Evolutionary conservation across 2,113 vertebrate genomes (phyloP).

Genomic region (Oryzias javanicus): DNA sequence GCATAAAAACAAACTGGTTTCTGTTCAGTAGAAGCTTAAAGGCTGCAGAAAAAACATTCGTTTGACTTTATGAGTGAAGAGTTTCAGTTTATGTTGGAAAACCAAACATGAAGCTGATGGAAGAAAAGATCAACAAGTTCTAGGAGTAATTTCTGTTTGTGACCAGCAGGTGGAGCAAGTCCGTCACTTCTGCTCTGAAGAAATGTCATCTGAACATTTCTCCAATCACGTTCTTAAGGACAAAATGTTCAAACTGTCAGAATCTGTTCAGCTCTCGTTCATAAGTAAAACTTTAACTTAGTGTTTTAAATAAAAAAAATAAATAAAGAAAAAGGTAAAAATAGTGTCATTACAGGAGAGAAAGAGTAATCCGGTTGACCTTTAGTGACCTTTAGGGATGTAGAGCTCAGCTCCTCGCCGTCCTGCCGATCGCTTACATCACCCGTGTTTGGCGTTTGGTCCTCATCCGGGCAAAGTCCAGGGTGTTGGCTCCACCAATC

Average conservation of each 20-base stretch:
- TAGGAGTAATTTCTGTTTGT: not conserved
- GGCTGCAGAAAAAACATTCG: no score
- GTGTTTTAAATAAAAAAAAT: no score
- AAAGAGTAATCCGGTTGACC: not conserved
- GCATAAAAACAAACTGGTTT: no score
- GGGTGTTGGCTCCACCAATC: slow-evolving; percentile 23
- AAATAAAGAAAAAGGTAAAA: no score
- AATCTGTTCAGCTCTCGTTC: not conserved
- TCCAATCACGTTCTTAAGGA: not conserved
- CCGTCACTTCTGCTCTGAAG: not conserved
- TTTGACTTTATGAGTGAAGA: no score
- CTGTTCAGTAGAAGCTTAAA: no score
- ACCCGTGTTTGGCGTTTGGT: slow-evolving; percentile 29
- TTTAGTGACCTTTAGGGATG: not conserved
- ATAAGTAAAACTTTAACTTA: no score
- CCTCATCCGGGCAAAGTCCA: slow-evolving; percentile 52
- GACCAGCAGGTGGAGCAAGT: slow-evolving; percentile 52
- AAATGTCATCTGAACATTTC: not conserved
- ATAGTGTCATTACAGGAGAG: no score
- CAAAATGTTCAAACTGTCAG: not conserved
- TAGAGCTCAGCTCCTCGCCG: not conserved
- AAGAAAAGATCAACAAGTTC: no score
- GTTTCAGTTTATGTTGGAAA: no score
- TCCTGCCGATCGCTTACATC: slow-evolving; percentile 47
- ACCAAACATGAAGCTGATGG: no score